Conservation (phyloP, 2,888 invertebrate genomes). For the Hyposoter dolosus region DNA sequence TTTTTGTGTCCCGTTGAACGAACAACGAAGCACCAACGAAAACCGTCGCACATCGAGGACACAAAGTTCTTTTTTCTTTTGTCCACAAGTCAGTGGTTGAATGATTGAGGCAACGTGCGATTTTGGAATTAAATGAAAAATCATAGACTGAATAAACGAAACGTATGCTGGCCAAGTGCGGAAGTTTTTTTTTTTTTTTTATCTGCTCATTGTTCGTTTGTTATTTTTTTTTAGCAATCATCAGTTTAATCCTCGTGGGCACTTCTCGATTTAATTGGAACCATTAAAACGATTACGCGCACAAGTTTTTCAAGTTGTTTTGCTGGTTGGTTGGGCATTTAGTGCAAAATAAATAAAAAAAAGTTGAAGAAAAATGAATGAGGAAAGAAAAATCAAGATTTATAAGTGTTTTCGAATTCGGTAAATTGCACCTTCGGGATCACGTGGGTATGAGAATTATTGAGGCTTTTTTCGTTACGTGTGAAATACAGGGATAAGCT, state of each 20-base stretch:
- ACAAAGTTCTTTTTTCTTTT: constrained; percentile 40
- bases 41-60: constrained; percentile 49
- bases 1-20: constrained; percentile 60
- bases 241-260: constrained; percentile 51
- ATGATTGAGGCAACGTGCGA: constrained; percentile 32
- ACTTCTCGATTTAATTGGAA: constrained; percentile 49
- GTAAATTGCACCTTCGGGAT: constrained; percentile 55
- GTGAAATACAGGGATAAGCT: constrained; percentile 59
- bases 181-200: constrained; percentile 4
- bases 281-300: constrained; percentile 52
- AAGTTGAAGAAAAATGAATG: neutral
- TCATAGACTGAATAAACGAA: constrained; percentile 10
- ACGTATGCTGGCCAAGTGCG: constrained; percentile 9
- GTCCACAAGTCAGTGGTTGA: constrained; percentile 19
- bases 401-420: constrained; percentile 10
- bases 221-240: constrained; percentile 22
- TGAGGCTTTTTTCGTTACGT: constrained; percentile 40
- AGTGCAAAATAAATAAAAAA: neutral
- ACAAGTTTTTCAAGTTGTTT: constrained; percentile 46
- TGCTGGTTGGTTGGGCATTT: neutral
- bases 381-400: constrained; percentile 11
- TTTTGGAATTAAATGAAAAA: constrained; percentile 38
- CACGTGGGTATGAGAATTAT: constrained; percentile 47
- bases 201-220: neutral
- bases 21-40: constrained; percentile 62